Conservation (phyloP, 1,140 invertebrate genomes). For the Drosophila micromelanica region DNA sequence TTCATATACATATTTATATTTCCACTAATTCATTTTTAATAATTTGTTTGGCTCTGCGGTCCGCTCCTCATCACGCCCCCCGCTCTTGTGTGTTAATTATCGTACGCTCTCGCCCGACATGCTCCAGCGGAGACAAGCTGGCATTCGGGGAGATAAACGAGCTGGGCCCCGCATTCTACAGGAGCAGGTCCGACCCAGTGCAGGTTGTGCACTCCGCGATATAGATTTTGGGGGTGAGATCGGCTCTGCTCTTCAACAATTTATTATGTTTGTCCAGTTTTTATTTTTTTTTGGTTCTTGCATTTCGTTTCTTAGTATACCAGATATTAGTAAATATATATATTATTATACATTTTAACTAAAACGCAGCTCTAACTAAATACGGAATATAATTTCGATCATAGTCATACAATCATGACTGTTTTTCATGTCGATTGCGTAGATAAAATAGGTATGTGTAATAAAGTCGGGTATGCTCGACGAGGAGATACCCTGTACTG, state of each 20-base stretch:
- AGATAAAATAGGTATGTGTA: neutral
- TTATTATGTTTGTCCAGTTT: slow-evolving; percentile 59
- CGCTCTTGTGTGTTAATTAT: slow-evolving; percentile 82
- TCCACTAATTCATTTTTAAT: slow-evolving; percentile 84
- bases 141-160: slow-evolving; percentile 67
- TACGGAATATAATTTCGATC: too few species aligned
- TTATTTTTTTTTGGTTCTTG: slow-evolving; percentile 24
- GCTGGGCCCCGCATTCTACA: slow-evolving; percentile 55
- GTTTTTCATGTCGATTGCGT: too few species aligned
- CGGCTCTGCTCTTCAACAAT: slow-evolving; percentile 62
- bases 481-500: neutral
- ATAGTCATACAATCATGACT: too few species aligned
- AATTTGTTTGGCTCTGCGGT: slow-evolving; percentile 79
- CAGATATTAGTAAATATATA: too few species aligned
- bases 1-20: slow-evolving; percentile 79
- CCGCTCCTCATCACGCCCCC: slow-evolving; percentile 77
- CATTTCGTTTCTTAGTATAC: slow-evolving; percentile 5
- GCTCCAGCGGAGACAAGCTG: slow-evolving; percentile 55
- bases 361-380: too few species aligned
- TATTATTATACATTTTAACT: too few species aligned
- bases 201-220: slow-evolving; percentile 49
- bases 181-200: too few species aligned
- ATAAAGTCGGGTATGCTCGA: too few species aligned
- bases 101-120: slow-evolving; percentile 34
- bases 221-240: slow-evolving; percentile 75